Conservation (phyloP, 2,113 vertebrate genomes). For the Anguilla rostrata region DNA sequence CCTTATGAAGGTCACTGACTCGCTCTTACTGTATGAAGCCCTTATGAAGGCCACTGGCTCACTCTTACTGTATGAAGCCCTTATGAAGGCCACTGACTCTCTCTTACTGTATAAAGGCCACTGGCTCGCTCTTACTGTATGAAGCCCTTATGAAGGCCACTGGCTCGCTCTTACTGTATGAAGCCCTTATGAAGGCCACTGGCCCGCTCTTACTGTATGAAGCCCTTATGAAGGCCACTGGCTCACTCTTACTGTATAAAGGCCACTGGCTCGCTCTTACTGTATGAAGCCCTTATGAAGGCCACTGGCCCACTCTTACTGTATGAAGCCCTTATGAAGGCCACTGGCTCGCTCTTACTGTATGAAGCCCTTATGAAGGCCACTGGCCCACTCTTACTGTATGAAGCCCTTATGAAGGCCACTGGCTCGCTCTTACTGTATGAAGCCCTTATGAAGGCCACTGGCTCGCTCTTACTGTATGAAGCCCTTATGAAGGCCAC, state of each 20-base stretch:
- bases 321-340: slow-evolving; percentile 7
- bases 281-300: slow-evolving; percentile 8
- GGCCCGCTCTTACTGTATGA: too few relatives aligned
- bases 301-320: not conserved
- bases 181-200: slow-evolving; percentile 17
- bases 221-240: slow-evolving; percentile 17
- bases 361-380: slow-evolving; percentile 17
- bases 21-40: too few relatives aligned
- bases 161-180: too few relatives aligned
- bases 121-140: too few relatives aligned
- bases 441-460: slow-evolving; percentile 13
- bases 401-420: slow-evolving; percentile 18
- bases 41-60: slow-evolving; percentile 17
- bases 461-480: too few relatives aligned
- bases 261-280: not conserved
- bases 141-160: slow-evolving; percentile 17
- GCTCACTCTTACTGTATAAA: too few relatives aligned
- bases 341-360: not conserved
- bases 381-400: too few relatives aligned
- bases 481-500: slow-evolving; percentile 18
- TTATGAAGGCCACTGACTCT: slow-evolving; percentile 13
- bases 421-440: too few relatives aligned
- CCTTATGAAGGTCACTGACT: slow-evolving; percentile 16
- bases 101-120: slow-evolving; percentile 14
- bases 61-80: too few relatives aligned